These are phyloP conservation scores for Microchirus variegatus DNA, from an alignment of 2,797 vertebrate genomes.

Conservation along the genomic window DNA sequence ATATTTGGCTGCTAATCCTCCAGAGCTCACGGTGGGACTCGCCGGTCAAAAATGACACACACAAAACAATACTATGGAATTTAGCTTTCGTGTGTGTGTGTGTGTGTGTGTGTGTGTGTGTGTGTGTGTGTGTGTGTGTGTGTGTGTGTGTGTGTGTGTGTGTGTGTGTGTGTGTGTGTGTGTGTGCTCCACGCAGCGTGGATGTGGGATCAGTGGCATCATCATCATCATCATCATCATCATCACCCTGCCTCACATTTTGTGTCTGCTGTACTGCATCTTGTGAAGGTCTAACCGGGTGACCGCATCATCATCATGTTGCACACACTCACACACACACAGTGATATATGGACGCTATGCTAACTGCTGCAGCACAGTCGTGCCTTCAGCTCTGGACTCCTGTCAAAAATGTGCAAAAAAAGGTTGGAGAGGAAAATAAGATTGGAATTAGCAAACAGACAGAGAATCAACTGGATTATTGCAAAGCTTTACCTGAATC, in stretches of 20 bases:
- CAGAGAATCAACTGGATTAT: too few relatives aligned
- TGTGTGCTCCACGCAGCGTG: neutral
- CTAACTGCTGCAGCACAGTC: slow-evolving; percentile 38
- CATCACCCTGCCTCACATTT: slow-evolving; percentile 28
- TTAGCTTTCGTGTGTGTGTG: neutral
- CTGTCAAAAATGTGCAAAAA: neutral
- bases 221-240: slow-evolving; percentile 62
- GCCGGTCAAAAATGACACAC: slow-evolving; percentile 14
- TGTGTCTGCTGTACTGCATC: slow-evolving; percentile 33
- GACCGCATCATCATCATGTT: slow-evolving; percentile 50
- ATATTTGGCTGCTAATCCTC: slow-evolving; percentile 53
- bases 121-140: neutral
- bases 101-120: neutral
- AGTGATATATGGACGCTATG: slow-evolving; percentile 5
- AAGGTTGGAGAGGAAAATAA: too few relatives aligned
- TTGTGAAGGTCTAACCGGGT: slow-evolving; percentile 36
- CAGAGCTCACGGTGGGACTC: slow-evolving; percentile 6
- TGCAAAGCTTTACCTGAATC: too few relatives aligned
- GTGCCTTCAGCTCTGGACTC: neutral
- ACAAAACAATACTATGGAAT: too few relatives aligned
- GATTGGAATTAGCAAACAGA: too few relatives aligned
- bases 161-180: neutral
- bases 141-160: neutral
- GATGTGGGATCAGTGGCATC: slow-evolving; percentile 47
- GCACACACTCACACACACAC: slow-evolving; percentile 17